Evolutionary conservation across 2,113 vertebrate genomes (phyloP), one percentile per base, ranked within the genome.

Genomic region (Microcebus jonahi): DNA sequence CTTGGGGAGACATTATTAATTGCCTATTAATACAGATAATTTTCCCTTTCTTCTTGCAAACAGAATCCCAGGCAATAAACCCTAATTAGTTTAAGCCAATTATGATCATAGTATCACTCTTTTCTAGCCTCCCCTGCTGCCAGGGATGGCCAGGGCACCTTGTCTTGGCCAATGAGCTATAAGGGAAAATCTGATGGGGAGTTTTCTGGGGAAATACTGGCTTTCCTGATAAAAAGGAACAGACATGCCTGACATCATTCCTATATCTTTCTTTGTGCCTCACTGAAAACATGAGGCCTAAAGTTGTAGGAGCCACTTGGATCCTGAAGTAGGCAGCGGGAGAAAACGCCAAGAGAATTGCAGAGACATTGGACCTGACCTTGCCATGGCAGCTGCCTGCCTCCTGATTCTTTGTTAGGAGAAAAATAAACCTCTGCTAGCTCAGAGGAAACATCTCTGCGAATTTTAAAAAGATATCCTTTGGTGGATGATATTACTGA

Each of bases 1-100:
- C 29, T 80, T 18, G 13, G 53, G 34, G 67, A 86, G n/a, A 73
- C 39, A 31, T 27, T 34, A 53, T 50, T 45, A 61, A 34, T 34
- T 87, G 34, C 23, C 65, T 31, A 27, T 36, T 75, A 68, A 77
- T 88, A 50, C 21, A 84, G 63, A 23, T 36, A 85, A 25, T 34
- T 91, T 61, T 90, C 70, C 88, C 36, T 92, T 81, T 93, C 34
- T 90, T 77, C 67, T 77, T 77, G 73, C 39, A 73, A 88, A 89
- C 34, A 82, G 83, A 89, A 84, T 11, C 31, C 61, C 20, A 59
- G 25, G 67, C 59, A 87, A 82, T 48, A 77, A 65, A 45, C 61
- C n/a, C 48, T 29, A 77, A 77, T 76, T 93, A 81, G 63, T 53
- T 59, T 9, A 75, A 88, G 18, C 17, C 53, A 86, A 80, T 84